Base-by-base conservation (phyloP, 2,888 invertebrate species). In the Monoplex corrugatus region DNA sequence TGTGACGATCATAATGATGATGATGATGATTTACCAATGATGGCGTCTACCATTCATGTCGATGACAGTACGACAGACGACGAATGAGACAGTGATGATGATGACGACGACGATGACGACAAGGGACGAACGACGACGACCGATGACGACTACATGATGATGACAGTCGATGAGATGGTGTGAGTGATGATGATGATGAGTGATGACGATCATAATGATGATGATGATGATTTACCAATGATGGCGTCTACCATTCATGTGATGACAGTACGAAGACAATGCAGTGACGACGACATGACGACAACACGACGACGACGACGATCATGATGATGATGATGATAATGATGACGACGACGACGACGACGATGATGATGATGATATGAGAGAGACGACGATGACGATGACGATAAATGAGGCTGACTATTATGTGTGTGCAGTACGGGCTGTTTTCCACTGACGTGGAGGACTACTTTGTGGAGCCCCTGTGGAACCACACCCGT, bases 401-500 rank as follows among this genome's bases (percentile, higher is more conserved):
- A 45, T 45, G 50, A 83, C 45, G 35, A 32, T 45, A 10, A n/a
- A 6, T 32, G 28, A 19, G 3, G 43, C 10, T 40, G 82, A 40
- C 44, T 10, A 35, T 40, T 72, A 32, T 87, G 10, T 87, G 57
- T 57, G 35, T 80, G 43, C 92, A 95, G 95, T 95, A 95, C 89
- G 95, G 95, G 1, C 93, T 95, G 13, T 95, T 95, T 89, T 93
- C 93, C 23, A 95, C 95, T 0, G 93, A 93, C 16, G 93, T 93
- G 13, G 95, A 95, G 45, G 94, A 95, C 80, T 95, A 93, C 89
- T 94, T 95, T 89, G 94, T 95, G 63, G 95, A 95, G 90, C 95
- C 95, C 0, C 90, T 95, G 68, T 95, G 95, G 95, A 95, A 95
- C 90, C 93, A 94, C 88, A 94, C 94, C 1, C 89, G 90, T 16